A percentile compares a stretch with the other conserved stretches of the same genome.
phyloP scores from a whole-genome alignment of 2,797 vertebrate species.

The Eremophila alpestris region DNA sequence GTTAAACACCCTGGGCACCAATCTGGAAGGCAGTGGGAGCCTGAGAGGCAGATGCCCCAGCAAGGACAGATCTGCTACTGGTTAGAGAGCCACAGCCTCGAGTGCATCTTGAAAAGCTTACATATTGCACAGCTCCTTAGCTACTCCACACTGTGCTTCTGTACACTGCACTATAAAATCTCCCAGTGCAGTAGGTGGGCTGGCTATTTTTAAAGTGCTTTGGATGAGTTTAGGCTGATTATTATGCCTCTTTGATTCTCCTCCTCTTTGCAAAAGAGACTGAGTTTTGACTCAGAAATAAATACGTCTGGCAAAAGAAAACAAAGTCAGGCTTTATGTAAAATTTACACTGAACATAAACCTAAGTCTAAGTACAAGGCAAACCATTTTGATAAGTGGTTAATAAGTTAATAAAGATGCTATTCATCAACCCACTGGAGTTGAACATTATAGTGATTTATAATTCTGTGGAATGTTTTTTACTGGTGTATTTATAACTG shows the following conservation, averaged over 20 bases:
- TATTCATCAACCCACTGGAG: conserved; percentile 3
- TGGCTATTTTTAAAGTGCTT: conserved; percentile 73
- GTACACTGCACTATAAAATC: conserved; percentile 50
- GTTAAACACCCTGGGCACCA: neutral
- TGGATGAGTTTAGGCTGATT: conserved; percentile 72
- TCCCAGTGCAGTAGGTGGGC: conserved; percentile 64
- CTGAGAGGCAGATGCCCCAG: neutral
- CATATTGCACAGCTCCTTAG: conserved; percentile 17
- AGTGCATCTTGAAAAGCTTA: conserved; percentile 28
- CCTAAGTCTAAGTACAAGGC: neutral
- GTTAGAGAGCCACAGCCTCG: neutral
- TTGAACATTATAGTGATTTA: conserved; percentile 38
- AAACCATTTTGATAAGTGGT: conserved; percentile 46
- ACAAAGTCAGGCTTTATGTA: conserved; percentile 29
- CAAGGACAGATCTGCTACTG: neutral
- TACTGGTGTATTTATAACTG: conserved; percentile 59
- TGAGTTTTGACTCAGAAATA: conserved; percentile 55
- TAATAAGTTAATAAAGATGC: conserved; percentile 53
- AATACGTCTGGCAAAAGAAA: conserved; percentile 18
- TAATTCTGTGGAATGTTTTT: conserved; percentile 51
- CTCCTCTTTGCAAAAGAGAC: conserved; percentile 26
- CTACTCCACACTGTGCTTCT: conserved; percentile 44
- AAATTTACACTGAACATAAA: conserved; percentile 17
- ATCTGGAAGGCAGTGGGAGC: neutral
- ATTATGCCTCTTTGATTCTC: conserved; percentile 65